Conservation (phyloP, 2,797 vertebrate species). For the Acomys russatus region DNA sequence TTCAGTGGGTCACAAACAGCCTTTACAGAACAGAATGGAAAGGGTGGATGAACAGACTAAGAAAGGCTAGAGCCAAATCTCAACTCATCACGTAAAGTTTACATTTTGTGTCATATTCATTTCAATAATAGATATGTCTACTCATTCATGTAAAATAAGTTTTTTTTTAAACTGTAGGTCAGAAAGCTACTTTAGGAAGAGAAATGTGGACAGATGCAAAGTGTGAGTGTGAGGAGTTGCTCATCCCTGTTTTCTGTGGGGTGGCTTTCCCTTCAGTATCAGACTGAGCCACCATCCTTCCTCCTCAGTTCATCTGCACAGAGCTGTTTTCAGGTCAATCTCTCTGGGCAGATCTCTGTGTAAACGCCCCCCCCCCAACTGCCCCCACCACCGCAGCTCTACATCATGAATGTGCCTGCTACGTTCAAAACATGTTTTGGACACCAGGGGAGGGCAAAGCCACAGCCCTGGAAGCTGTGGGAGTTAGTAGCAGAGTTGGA, state of each 20-base stretch:
- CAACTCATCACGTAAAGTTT: neutral
- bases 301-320: neutral
- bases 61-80: neutral
- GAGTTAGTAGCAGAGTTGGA: constrained; percentile 75
- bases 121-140: neutral
- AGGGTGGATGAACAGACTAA: neutral
- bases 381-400: neutral
- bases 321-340: constrained; percentile 3
- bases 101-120: constrained; percentile 38
- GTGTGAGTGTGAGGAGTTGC: neutral
- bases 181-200: constrained; percentile 57
- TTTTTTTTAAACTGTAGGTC: neutral
- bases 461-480: constrained; percentile 67
- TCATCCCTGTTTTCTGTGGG: neutral
- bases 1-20: neutral
- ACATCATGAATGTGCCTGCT: constrained; percentile 47
- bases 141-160: neutral
- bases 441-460: constrained; percentile 64
- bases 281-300: neutral
- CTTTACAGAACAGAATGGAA: neutral
- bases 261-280: neutral
- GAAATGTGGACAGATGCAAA: constrained; percentile 13
- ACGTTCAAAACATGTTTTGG: constrained; percentile 71
- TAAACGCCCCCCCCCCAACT: neutral
- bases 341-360: constrained; percentile 46